Evolutionary conservation across 2,113 vertebrate species (phyloP).

Genomic region (Sylvia atricapilla): DNA sequence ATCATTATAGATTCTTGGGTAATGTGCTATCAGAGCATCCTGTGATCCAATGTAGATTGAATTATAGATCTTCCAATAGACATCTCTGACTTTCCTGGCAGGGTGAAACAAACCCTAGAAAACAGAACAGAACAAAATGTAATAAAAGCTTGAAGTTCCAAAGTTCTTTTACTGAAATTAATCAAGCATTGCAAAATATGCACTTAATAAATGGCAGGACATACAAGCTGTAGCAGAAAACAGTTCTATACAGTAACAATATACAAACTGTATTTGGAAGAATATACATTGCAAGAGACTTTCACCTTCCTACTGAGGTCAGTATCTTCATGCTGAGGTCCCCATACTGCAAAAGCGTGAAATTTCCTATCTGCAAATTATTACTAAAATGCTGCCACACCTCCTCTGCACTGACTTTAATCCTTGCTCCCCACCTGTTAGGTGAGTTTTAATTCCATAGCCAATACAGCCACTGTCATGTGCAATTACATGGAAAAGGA

Average conservation of each 20-base stretch:
- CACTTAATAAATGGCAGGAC: background rate
- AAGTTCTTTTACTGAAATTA: background rate
- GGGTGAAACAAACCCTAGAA: constrained; percentile 95
- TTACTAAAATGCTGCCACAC: background rate
- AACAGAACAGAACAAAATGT: background rate
- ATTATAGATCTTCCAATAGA: constrained; percentile 99
- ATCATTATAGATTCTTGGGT: constrained; percentile 96
- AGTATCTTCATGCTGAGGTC: background rate
- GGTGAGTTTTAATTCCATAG: accelerated
- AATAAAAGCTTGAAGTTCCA: background rate
- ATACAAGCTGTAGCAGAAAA: background rate
- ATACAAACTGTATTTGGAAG: background rate
- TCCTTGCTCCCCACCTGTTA: background rate
- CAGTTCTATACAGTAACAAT: background rate
- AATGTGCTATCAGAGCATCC: constrained; percentile 96
- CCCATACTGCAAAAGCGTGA: background rate
- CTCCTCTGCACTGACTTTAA: background rate
- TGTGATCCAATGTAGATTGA: constrained; percentile 99
- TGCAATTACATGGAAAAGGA: background rate
- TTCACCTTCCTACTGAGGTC: background rate
- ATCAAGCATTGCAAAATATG: background rate
- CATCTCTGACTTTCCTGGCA: constrained; percentile 95
- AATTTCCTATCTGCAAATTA: background rate
- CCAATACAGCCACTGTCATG: accelerated
- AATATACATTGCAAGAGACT: background rate